These are phyloP conservation scores for Ptychadena robeensis DNA, from an alignment of 2,797 vertebrate genomes.

Conservation along the genomic window DNA sequence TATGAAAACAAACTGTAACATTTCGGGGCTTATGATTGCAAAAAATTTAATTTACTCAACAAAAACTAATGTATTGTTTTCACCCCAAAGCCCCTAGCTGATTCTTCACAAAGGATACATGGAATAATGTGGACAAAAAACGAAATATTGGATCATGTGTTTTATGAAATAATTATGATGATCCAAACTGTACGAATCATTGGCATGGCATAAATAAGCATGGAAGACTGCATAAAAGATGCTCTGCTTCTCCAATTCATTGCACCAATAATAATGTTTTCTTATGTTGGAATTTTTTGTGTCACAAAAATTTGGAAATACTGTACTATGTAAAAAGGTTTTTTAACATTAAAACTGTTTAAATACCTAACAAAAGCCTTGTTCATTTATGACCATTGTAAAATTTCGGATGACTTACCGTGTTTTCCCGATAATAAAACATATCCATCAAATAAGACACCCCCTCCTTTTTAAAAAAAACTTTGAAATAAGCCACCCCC, in stretches of 20 bases:
- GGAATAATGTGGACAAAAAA: conserved; percentile 75
- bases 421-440: too few species aligned
- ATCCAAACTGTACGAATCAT: neutral
- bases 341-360: neutral
- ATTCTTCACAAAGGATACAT: conserved; percentile 73
- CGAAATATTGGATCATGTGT: conserved; percentile 68
- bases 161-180: neutral
- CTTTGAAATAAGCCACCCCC: too few species aligned
- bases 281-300: neutral
- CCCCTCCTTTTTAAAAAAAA: too few species aligned
- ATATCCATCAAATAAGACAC: too few species aligned
- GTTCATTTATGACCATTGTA: neutral
- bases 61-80: conserved; percentile 72
- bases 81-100: conserved; percentile 81
- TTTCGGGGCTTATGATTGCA: too few species aligned
- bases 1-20: too few species aligned
- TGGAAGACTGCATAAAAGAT: neutral
- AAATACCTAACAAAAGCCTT: neutral
- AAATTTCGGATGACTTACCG: too few species aligned
- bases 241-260: neutral
- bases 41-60: neutral
- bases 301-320: neutral
- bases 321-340: too few species aligned
- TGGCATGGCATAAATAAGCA: neutral
- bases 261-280: neutral